These are phyloP conservation scores for Drosophila truncata DNA, from an alignment of 1,140 invertebrate genomes.

Conservation along the genomic window DNA sequence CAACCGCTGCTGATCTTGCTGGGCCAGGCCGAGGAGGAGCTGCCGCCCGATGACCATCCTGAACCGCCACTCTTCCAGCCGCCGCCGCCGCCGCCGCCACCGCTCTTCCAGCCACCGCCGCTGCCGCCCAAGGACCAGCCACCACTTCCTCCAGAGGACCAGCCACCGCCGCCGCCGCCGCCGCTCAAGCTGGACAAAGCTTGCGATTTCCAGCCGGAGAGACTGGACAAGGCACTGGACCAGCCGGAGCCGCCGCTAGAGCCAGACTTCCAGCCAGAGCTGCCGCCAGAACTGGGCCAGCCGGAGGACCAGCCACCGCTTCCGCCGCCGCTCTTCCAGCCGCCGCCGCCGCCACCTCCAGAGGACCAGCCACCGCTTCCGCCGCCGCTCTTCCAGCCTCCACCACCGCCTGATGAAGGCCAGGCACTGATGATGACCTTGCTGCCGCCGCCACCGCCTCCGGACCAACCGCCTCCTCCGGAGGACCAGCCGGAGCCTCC, in stretches of 20 bases:
- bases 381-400: constrained; percentile 47
- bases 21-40: constrained; percentile 42
- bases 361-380: constrained; percentile 35
- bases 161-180: constrained; percentile 16
- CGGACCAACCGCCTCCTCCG: constrained; percentile 36
- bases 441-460: constrained; percentile 21
- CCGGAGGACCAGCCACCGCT: constrained; percentile 31
- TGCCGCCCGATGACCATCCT: constrained; percentile 42
- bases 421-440: constrained; percentile 45
- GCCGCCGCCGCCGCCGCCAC: constrained; percentile 17
- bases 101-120: constrained; percentile 26
- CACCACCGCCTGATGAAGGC: constrained; percentile 38
- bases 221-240: constrained; percentile 33
- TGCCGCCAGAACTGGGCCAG: constrained; percentile 30
- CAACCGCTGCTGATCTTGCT: constrained; percentile 51
- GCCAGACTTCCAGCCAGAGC: constrained; percentile 30
- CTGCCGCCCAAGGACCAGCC: constrained; percentile 50
- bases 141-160: constrained; percentile 4
- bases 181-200: constrained; percentile 22
- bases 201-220: constrained; percentile 33
- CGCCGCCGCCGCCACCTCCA: constrained; percentile 35
- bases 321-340: constrained; percentile 43
- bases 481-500: constrained; percentile 41
- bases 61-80: constrained; percentile 26
- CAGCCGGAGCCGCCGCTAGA: constrained; percentile 32